A percentile compares a stretch with the other conserved stretches of the same genome.
Conservation (phyloP, 1,140 invertebrate genomes). For the Lasioglossum albipes region DNA sequence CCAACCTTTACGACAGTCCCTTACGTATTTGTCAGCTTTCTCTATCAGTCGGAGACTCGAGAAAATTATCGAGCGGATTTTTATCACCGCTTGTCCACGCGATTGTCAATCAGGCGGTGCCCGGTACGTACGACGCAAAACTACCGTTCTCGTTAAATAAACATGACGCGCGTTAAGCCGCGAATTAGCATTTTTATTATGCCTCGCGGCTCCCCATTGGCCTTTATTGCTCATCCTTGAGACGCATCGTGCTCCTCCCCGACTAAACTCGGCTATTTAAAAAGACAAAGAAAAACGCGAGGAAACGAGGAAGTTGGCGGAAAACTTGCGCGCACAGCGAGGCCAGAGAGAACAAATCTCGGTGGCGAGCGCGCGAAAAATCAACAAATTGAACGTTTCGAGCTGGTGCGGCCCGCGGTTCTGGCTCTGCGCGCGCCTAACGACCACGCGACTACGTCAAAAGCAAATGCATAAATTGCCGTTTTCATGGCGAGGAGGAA, state of each 20-base stretch:
- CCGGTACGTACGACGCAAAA: neutral
- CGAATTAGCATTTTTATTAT: slow-evolving; percentile 48
- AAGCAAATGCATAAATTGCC: slow-evolving; percentile 17
- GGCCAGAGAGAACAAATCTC: neutral
- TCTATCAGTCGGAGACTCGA: neutral
- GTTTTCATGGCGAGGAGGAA: neutral
- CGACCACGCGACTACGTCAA: neutral
- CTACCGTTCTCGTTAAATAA: slow-evolving; percentile 40
- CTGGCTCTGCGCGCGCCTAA: too few species aligned
- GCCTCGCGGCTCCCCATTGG: slow-evolving; percentile 22
- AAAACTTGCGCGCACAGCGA: too few species aligned
- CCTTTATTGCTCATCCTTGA: slow-evolving; percentile 17
- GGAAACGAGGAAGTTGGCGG: too few species aligned
- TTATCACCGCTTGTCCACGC: neutral
- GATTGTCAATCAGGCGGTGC: neutral
- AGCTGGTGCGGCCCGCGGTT: too few species aligned
- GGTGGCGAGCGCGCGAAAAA: neutral
- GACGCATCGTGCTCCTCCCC: slow-evolving; percentile 22
- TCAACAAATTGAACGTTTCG: slow-evolving; percentile 4
- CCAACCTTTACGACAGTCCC: too few species aligned
- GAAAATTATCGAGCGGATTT: neutral
- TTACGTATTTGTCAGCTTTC: too few species aligned
- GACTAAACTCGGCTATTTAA: slow-evolving; percentile 22
- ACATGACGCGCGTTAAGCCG: slow-evolving; percentile 44
- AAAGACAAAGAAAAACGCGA: neutral